These are phyloP conservation scores for Calidris pugnax DNA, from an alignment of 2,113 vertebrate species.

Conservation along the genomic window DNA sequence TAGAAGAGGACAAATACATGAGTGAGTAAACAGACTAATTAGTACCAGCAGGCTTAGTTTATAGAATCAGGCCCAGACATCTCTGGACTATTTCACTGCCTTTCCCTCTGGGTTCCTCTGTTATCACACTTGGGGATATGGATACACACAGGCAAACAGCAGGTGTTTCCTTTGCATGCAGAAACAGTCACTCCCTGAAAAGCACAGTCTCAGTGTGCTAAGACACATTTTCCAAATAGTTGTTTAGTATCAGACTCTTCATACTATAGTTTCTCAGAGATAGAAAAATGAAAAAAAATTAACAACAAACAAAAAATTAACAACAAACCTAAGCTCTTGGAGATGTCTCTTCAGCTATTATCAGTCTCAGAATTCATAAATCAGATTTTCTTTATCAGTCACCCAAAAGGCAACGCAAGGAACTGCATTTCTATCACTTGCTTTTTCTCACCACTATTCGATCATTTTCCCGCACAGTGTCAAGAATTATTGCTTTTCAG, in stretches of 20 bases:
- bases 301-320: not conserved
- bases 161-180: not conserved
- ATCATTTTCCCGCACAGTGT: fast-evolving
- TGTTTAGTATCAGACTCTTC: not conserved
- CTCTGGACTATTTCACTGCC: not conserved
- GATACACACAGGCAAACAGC: not conserved
- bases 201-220: not conserved
- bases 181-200: not conserved
- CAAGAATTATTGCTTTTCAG: not conserved
- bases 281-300: not conserved
- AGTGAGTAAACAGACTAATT: not conserved
- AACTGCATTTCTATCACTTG: not conserved
- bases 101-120: not conserved
- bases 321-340: not conserved
- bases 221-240: not conserved
- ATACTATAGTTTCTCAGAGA: not conserved
- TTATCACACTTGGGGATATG: not conserved
- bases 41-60: not conserved
- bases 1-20: not conserved
- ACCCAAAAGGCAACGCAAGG: not conserved
- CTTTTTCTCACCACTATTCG: not conserved
- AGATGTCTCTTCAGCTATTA: not conserved
- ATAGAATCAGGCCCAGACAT: not conserved
- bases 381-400: not conserved
- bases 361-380: not conserved